phyloP scores from a whole-genome alignment of 2,113 vertebrate species.

The Sula dactylatra region DNA sequence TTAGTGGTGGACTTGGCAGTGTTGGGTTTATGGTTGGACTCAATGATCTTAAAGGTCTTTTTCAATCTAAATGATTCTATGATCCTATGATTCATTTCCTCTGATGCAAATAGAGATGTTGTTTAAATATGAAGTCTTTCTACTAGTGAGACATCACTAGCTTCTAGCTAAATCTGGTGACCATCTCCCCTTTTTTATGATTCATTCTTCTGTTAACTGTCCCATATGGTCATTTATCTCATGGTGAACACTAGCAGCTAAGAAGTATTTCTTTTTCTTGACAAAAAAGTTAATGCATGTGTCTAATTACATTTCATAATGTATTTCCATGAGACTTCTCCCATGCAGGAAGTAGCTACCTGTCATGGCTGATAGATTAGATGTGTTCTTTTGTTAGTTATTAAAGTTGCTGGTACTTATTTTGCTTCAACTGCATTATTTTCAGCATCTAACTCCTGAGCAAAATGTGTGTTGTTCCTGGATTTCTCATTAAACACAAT shows the following conservation, averaged over 20 bases:
- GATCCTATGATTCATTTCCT: not conserved
- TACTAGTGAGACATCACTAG: not conserved
- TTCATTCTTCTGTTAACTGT: not conserved
- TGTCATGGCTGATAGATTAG: not conserved
- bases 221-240: not conserved
- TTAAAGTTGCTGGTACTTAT: not conserved
- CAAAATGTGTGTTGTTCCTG: not conserved
- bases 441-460: not conserved
- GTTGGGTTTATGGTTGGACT: too few species aligned
- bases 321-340: not conserved
- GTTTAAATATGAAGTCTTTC: not conserved
- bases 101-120: not conserved
- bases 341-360: not conserved
- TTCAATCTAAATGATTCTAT: too few species aligned
- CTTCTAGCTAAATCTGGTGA: not conserved
- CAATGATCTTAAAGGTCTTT: too few species aligned
- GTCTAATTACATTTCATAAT: not conserved
- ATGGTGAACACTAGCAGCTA: not conserved
- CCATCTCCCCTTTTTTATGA: not conserved
- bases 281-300: not conserved
- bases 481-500: not conserved
- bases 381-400: not conserved
- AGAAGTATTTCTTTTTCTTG: not conserved
- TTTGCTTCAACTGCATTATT: slow-evolving; percentile 13
- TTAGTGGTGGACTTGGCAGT: too few species aligned